Evolutionary conservation across 2,797 vertebrate species (phyloP).

Genomic region (Hoplostethus mediterraneus): DNA sequence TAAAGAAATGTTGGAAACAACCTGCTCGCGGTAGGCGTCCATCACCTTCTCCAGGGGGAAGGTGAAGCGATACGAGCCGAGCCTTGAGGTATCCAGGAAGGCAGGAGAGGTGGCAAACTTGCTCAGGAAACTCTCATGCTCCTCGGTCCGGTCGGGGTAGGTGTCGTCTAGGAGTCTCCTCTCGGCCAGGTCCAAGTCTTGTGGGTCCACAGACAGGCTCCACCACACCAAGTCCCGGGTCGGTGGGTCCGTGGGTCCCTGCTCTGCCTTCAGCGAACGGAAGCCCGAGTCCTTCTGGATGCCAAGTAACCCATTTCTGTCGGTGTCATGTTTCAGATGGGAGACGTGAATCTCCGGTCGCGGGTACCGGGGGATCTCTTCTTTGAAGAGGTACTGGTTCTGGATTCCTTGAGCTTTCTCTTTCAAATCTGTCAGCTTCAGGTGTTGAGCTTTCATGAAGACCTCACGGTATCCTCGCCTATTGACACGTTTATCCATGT

Average conservation of each 20-base stretch:
- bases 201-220: conserved; percentile 44
- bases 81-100: conserved; percentile 60
- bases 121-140: conserved; percentile 44
- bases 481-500: rapidly evolving
- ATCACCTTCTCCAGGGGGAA: conserved; percentile 66
- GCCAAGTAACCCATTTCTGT: too few relatives aligned
- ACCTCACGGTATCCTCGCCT: rapidly evolving
- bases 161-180: conserved; percentile 21
- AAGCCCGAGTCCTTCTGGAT: too few relatives aligned
- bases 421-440: conserved; percentile 45
- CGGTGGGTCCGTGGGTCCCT: rapidly evolving
- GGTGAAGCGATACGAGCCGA: conserved; percentile 73
- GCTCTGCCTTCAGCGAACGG: neutral
- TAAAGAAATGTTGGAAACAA: neutral
- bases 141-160: conserved; percentile 11
- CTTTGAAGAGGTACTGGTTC: neutral
- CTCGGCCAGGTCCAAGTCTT: conserved; percentile 54
- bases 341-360: conserved; percentile 42
- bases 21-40: conserved; percentile 58
- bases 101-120: conserved; percentile 70
- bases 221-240: conserved; percentile 50
- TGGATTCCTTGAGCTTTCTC: rapidly evolving
- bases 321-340: conserved; percentile 66
- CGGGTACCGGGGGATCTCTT: conserved; percentile 39
- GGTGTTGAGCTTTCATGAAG: neutral